These are phyloP conservation scores for Spodoptera exigua DNA, from an alignment of 2,888 invertebrate genomes.

Conservation along the genomic window DNA sequence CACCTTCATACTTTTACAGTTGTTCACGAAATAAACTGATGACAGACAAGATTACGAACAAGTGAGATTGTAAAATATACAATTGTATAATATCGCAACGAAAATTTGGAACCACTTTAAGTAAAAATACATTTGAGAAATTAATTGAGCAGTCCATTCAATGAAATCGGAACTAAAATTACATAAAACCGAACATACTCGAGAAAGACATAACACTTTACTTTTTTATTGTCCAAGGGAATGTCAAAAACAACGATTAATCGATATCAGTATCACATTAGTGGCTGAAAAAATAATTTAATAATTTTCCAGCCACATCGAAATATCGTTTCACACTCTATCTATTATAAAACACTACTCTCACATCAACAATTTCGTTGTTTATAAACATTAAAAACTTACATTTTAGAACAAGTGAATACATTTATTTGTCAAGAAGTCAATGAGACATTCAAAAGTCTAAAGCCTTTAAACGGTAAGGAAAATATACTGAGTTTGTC, in stretches of 20 bases:
- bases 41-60: neutral
- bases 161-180: constrained; percentile 18
- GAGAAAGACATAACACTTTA: constrained; percentile 70
- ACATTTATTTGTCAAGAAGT: neutral
- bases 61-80: constrained; percentile 14
- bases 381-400: constrained; percentile 9
- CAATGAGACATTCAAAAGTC: no score
- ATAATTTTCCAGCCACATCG: constrained; percentile 6
- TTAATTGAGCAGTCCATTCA: constrained; percentile 18
- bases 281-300: constrained; percentile 23
- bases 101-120: constrained; percentile 6
- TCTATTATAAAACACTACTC: constrained; percentile 4
- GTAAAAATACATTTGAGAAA: neutral
- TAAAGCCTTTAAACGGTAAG: neutral
- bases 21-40: constrained; percentile 9
- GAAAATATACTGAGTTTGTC: no score
- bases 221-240: constrained; percentile 74
- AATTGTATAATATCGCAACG: no score
- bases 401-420: constrained; percentile 18
- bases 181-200: constrained; percentile 61
- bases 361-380: constrained; percentile 26
- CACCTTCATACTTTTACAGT: constrained; percentile 68
- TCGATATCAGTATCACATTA: constrained; percentile 58
- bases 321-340: constrained; percentile 15
- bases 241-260: constrained; percentile 63